Percentiles rank a stretch among this genome's conserved stretches.
These are phyloP conservation scores for Heliconius melpomene DNA, from an alignment of 1,140 invertebrate genomes.

Conservation along the genomic window DNA sequence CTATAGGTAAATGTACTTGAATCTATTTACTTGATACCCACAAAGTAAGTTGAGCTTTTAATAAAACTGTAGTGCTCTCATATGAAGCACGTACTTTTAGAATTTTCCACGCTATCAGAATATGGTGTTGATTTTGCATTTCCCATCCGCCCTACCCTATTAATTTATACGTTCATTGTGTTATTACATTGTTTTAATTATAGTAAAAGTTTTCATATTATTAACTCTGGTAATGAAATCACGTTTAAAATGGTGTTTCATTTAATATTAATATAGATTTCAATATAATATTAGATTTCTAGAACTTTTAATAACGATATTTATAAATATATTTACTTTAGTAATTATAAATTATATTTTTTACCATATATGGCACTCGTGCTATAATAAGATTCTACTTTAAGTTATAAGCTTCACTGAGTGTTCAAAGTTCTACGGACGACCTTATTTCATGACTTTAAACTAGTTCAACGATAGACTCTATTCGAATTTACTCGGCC, in stretches of 20 bases:
- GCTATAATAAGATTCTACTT: constrained; percentile 6
- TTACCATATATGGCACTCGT: background rate
- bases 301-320: background rate
- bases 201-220: constrained; percentile 2
- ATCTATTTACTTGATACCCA: background rate
- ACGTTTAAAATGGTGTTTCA: background rate
- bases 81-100: constrained; percentile 1
- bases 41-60: constrained; percentile 5
- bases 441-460: constrained; percentile 38
- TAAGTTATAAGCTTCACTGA: constrained; percentile 11
- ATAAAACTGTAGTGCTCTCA: constrained; percentile 9
- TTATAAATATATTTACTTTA: background rate
- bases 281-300: background rate
- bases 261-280: background rate
- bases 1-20: background rate
- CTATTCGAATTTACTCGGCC: constrained; percentile 35
- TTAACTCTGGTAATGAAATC: background rate
- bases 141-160: background rate
- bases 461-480: constrained; percentile 38
- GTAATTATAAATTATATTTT: background rate
- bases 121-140: constrained; percentile 9
- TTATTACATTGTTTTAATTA: constrained; percentile 3
- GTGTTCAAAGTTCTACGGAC: constrained; percentile 34
- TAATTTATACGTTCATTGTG: constrained; percentile 8
- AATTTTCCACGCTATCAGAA: constrained; percentile 9